Base-by-base conservation (phyloP, 2,888 invertebrate species). In the Ametastegia equiseti region DNA sequence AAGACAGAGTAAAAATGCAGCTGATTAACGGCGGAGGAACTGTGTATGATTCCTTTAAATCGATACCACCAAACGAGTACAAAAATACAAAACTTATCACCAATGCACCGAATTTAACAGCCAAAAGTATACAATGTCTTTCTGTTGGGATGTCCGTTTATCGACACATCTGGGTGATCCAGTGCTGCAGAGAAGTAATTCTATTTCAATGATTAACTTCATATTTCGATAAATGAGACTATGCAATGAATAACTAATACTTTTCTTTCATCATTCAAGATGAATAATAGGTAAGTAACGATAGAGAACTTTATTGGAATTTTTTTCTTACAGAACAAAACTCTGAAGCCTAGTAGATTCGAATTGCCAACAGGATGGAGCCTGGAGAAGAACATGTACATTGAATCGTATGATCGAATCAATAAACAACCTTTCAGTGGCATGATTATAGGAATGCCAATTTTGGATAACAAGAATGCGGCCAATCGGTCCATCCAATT, bases 51-150 rank as follows among this genome's bases (percentile, higher is more conserved):
- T 86, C 92, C 9, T 91, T 92, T 67, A 93, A 94, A 85, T 92
- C 94, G 84, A 92, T 95, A 81, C 92, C 94, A 88, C 92, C 92
- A 84, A 92, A 89, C 81, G 93, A 94, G 81, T 95, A 94, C 86
- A 86, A 91, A 0, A 92, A 92, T 0, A 94, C 94, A 84, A 94
- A 93, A 85, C 91, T 95, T 47, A 93, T 97, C 80, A 95, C 96
- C 0, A 95, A 96, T 9, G 93, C 95, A 19, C 95, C 95, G 57
- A 96, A 96, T 86, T 92, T 94, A 80, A 97, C 97, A 0, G 94
- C 95, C 11, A 96, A 96, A 88, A 96, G 95, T 90, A 93, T 97
- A 85, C 94, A 95, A 84, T 96, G 95, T 84, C 89, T 97, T 57
- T 95, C 96, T 0, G 93, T 94, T 1, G 94, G 94, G 82, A 93